A percentile compares a stretch with the other conserved stretches of the same genome.
phyloP scores from a whole-genome alignment of 2,113 vertebrate genomes.

The Osmerus mordax region DNA sequence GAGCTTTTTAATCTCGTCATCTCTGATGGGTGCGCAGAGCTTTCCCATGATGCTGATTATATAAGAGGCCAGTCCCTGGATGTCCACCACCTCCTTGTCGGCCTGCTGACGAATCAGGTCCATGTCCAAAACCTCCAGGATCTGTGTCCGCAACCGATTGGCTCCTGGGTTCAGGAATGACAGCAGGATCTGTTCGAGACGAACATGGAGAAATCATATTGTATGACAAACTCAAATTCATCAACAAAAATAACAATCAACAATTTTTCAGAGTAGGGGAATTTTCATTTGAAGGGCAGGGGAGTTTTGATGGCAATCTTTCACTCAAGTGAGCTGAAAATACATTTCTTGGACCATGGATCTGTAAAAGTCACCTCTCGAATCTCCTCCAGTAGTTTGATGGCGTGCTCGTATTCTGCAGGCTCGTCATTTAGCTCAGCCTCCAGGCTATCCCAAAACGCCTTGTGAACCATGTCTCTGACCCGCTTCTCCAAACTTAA shows the following conservation, averaged over 20 bases:
- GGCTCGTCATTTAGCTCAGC: conserved; percentile 84
- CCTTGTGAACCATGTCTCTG: conserved; percentile 83
- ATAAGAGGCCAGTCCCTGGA: conserved; percentile 83
- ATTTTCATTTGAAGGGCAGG: no score
- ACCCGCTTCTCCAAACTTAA: conserved; percentile 80
- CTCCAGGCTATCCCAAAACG: conserved; percentile 89
- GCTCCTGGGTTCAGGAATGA: conserved; percentile 88
- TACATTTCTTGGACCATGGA: background rate
- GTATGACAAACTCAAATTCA: no score
- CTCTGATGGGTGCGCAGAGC: conserved; percentile 85
- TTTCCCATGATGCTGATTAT: conserved; percentile 89
- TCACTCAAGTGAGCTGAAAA: background rate
- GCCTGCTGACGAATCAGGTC: conserved; percentile 91
- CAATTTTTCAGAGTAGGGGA: no score
- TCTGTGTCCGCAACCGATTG: conserved; percentile 87
- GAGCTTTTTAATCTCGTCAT: conserved; percentile 83
- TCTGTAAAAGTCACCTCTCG: conserved; percentile 75
- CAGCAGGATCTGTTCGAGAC: conserved; percentile 76
- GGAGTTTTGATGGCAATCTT: no score
- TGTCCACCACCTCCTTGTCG: conserved; percentile 83
- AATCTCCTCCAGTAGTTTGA: conserved; percentile 90
- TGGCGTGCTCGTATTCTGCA: conserved; percentile 84
- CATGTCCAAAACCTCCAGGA: conserved; percentile 87
- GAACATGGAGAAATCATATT: background rate
- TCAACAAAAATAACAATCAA: no score